Evolutionary conservation across 2,113 vertebrate species (phyloP).

Genomic region (Oncorhynchus gorbuscha): DNA sequence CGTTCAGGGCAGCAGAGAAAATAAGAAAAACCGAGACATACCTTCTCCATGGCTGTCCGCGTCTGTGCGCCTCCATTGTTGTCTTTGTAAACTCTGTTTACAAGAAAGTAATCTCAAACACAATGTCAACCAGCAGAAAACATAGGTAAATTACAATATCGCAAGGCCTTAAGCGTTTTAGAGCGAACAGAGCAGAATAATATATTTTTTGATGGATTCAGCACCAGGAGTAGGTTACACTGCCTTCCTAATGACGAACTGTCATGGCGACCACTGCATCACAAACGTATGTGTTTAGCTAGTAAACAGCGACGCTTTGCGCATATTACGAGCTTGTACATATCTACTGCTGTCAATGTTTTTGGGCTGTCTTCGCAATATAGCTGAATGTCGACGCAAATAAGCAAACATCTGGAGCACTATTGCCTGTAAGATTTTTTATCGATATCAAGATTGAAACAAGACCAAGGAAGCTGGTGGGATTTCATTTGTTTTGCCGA

Average conservation of each 20-base stretch:
- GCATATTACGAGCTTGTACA: not conserved
- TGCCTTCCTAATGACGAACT: not conserved
- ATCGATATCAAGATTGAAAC: too few species aligned
- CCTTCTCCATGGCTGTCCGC: constrained; percentile 1
- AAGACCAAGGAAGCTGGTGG: too few species aligned
- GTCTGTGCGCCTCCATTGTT: constrained; percentile 28
- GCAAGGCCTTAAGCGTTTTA: not conserved
- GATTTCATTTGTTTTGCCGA: too few species aligned
- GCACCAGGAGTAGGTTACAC: too few species aligned
- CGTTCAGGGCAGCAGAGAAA: constrained; percentile 20
- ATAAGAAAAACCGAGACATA: constrained; percentile 43
- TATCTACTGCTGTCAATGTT: too few species aligned
- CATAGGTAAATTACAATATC: not conserved
- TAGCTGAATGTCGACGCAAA: too few species aligned
- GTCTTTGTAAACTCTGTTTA: too few species aligned
- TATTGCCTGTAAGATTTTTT: too few species aligned
- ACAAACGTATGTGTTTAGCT: not conserved
- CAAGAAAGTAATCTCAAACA: not conserved
- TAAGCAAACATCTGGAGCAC: too few species aligned
- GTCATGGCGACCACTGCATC: not conserved
- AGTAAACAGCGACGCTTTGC: constrained; percentile 12
- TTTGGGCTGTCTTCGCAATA: too few species aligned
- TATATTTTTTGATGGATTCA: too few species aligned
- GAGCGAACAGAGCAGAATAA: too few species aligned
- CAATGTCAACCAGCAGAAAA: not conserved